Base-by-base conservation (phyloP, 2,888 invertebrate genomes). In the Allacma fusca region DNA sequence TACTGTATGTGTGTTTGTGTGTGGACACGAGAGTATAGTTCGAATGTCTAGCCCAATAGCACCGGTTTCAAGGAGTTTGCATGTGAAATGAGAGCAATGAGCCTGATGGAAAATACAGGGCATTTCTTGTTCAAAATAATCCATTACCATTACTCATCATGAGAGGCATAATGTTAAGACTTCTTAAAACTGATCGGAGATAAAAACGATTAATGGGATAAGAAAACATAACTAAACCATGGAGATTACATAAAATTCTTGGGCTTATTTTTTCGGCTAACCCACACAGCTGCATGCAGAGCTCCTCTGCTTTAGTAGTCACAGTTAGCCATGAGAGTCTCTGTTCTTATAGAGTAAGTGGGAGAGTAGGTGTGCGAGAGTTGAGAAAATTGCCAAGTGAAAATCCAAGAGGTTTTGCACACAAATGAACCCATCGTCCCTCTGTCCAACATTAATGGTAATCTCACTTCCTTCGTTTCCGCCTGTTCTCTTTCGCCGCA, bases 121-220 rank as follows among this genome's bases (percentile, higher is more conserved):
- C 24, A 62, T 62, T 62, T 23, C 62, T 26, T 9, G 62, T 62
- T 62, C 24, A 62, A 62, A 62, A 62, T 62, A 62, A 62, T 62
- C 62, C 62, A 62, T 62, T 62, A 62, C 23, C 62, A 62, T 62
- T 62, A 62, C 26, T 62, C 62, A 62, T 62, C n/a, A 26, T 62
- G 26, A 24, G 23, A 59, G 7, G 23, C 59, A 59, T 62, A 26
- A 26, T 62, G 62, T 26, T 62, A n/a, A 50, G 50, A 2, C 16
- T 50, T 50, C 19, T 50, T 50, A 50, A 50, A 50, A 50, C 50
- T 50, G 50, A 50, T 50, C 50, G n/a, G 50, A 50, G 50, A 50
- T 50, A 50, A 50, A 50, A 50, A 50, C 50, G 50, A 50, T 50
- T 50, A 50, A 50, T 50, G 50, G 50, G 50, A 50, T 50, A 50